Evolutionary conservation across 2,888 invertebrate genomes (phyloP).

Genomic region (Leistus spinibarbis): DNA sequence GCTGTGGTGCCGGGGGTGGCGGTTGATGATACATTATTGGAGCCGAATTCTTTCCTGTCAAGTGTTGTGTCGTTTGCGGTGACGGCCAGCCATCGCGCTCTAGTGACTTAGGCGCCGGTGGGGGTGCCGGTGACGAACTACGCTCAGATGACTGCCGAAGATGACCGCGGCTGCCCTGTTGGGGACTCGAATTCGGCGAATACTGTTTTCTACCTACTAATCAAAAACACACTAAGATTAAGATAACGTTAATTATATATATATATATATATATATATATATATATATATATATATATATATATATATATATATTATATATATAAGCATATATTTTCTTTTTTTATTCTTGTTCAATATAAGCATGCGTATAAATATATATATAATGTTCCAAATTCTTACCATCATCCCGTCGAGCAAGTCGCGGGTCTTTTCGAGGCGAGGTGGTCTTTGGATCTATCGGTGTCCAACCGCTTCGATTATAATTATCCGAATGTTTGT

Average conservation of each 20-base stretch:
- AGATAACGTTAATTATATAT: too few species aligned
- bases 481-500: slow-evolving; percentile 17
- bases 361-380: too few species aligned
- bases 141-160: slow-evolving; percentile 1
- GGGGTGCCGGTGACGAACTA: background rate
- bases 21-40: slow-evolving; percentile 34
- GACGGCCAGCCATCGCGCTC: slow-evolving; percentile 14
- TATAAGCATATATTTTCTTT: too few species aligned
- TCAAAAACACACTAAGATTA: background rate
- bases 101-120: background rate
- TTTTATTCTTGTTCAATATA: too few species aligned
- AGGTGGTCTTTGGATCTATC: slow-evolving; percentile 6
- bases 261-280: background rate
- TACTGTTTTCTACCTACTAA: slow-evolving; percentile 28
- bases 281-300: too few species aligned
- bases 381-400: slow-evolving; percentile 8
- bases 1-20: slow-evolving; percentile 41
- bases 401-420: slow-evolving; percentile 42
- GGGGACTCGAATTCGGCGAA: slow-evolving; percentile 30
- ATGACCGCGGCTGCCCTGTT: slow-evolving; percentile 5
- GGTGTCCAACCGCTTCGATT: slow-evolving; percentile 32
- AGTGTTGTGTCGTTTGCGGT: slow-evolving; percentile 24
- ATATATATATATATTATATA: too few species aligned
- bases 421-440: slow-evolving; percentile 43
- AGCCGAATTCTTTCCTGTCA: slow-evolving; percentile 2